phyloP scores from a whole-genome alignment of 2,888 invertebrate genomes.

The Chesias legatella region DNA sequence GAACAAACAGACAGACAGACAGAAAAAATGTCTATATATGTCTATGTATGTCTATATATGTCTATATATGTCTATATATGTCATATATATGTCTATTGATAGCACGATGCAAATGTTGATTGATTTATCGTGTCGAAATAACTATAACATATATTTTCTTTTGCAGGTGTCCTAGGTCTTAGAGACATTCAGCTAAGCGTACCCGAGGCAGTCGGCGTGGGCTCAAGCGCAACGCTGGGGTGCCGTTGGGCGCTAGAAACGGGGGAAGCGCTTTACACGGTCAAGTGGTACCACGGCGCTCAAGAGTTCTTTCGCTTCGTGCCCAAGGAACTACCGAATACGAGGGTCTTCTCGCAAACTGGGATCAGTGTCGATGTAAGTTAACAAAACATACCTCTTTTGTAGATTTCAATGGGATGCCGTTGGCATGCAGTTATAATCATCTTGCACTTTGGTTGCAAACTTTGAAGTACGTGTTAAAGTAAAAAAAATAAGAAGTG shows the following conservation, averaged over 20 bases:
- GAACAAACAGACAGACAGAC: too few relatives aligned
- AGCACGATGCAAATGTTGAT: too few relatives aligned
- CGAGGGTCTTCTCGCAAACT: slow-evolving; percentile 85
- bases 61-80: too few relatives aligned
- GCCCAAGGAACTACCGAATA: slow-evolving; percentile 90
- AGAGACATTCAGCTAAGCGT: slow-evolving; percentile 85
- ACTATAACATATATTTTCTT: background rate
- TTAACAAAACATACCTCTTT: slow-evolving; percentile 34
- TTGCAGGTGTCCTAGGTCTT: slow-evolving; percentile 79
- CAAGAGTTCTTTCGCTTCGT: slow-evolving; percentile 90
- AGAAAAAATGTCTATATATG: too few relatives aligned
- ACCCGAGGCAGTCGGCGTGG: slow-evolving; percentile 85
- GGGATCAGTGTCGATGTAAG: slow-evolving; percentile 87
- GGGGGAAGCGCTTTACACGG: slow-evolving; percentile 85
- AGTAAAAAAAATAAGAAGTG: too few relatives aligned
- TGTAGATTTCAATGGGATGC: too few relatives aligned
- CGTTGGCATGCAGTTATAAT: too few relatives aligned
- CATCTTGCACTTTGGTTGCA: too few relatives aligned
- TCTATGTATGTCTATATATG: too few relatives aligned
- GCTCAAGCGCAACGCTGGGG: slow-evolving; percentile 85
- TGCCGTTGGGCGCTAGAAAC: slow-evolving; percentile 87
- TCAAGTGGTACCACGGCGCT: slow-evolving; percentile 90
- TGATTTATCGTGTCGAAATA: too few relatives aligned
- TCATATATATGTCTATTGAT: too few relatives aligned
- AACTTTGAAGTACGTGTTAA: too few relatives aligned